Percentiles rank a stretch among this genome's conserved stretches.
Evolutionary conservation across 30 jellyfish, hydroid and myxozoan species (phyloP).

Genomic region (Phacellophora camtschatica): DNA sequence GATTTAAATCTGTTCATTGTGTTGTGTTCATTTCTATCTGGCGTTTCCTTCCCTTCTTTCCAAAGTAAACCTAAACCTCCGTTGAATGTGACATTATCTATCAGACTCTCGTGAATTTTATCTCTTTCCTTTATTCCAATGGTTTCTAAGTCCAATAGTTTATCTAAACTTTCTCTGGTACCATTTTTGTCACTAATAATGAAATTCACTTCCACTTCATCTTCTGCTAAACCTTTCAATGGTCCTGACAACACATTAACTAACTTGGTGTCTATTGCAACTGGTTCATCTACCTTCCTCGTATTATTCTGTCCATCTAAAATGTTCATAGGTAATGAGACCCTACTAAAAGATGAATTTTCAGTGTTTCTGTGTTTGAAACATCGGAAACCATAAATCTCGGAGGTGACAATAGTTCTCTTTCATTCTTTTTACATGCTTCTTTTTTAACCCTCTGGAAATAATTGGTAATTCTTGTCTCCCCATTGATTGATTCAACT

Average conservation of each 20-base stretch:
- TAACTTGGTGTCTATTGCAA: conserved; percentile 25
- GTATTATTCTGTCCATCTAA: conserved; percentile 1
- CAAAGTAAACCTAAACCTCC: not conserved
- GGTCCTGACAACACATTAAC: conserved; percentile 35
- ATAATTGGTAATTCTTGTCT: conserved; percentile 17
- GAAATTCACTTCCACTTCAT: not conserved
- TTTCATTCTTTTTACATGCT: not conserved
- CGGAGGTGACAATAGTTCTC: not conserved
- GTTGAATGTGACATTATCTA: not conserved
- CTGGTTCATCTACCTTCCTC: conserved; percentile 23
- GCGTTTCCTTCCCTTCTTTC: not conserved
- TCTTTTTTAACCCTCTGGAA: conserved; percentile 20
- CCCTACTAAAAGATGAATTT: conserved; percentile 6
- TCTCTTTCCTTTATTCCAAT: not conserved
- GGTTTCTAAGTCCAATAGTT: conserved; percentile 22
- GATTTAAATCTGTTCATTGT: not conserved
- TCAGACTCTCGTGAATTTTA: not conserved
- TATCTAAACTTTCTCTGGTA: not conserved
- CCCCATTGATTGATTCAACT: conserved; percentile 27
- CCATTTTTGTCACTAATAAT: not conserved
- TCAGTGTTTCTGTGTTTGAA: conserved; percentile 10
- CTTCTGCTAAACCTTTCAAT: not conserved
- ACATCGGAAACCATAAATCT: conserved; percentile 21
- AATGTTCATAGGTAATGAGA: conserved; percentile 14
- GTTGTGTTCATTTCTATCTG: not conserved